phyloP scores from a whole-genome alignment of 2,113 vertebrate genomes.

The Microtus richardsoni region DNA sequence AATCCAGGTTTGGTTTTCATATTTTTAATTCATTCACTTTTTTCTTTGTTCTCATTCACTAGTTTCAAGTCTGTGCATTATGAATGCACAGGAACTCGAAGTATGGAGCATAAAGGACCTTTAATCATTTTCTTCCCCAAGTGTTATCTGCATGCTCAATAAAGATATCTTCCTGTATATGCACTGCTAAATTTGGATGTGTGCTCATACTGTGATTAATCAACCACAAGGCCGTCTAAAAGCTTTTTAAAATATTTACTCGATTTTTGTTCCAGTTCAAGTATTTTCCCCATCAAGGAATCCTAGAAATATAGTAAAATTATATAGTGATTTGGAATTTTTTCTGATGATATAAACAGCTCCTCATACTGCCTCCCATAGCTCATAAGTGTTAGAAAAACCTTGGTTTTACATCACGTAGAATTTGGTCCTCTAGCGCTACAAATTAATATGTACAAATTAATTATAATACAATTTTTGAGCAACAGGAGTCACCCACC shows the following conservation, averaged over 20 bases:
- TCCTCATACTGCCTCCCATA: not conserved
- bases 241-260: not conserved
- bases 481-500: not conserved
- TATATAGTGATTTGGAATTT: not conserved
- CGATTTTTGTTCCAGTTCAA: conserved; percentile 6
- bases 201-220: conserved; percentile 40
- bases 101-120: not conserved
- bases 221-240: not conserved
- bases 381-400: not conserved
- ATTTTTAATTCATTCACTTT: not conserved
- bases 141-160: not conserved
- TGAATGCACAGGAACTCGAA: not conserved
- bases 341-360: conserved; percentile 13
- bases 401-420: not conserved
- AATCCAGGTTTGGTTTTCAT: not conserved
- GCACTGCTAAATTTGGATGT: not conserved
- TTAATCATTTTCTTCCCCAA: not conserved
- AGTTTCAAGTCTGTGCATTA: not conserved
- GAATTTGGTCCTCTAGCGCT: not conserved
- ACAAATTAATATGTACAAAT: not conserved
- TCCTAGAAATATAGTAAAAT: conserved; percentile 2
- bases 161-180: conserved; percentile 14
- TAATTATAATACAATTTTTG: not conserved
- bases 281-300: conserved; percentile 7
- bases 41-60: conserved; percentile 16